Base-by-base conservation (phyloP, 1,140 invertebrate species). In the Drosophila auraria region DNA sequence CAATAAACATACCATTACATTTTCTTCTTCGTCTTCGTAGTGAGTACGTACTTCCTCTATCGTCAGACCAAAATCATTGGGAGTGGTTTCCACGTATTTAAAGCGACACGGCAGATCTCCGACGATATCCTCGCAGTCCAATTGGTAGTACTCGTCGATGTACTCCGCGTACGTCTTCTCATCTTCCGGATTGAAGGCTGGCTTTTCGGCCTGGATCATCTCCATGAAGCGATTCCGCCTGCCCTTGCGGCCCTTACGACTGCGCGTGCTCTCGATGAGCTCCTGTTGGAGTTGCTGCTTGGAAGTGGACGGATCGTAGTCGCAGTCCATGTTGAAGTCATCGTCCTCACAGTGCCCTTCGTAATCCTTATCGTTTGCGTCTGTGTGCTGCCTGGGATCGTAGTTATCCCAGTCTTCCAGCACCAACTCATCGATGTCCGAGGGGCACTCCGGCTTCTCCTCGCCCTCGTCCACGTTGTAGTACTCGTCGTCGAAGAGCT, bases 101-200 rank as follows among this genome's bases (percentile, higher is more conserved):
- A 99, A 99, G 87, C 97, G 95, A 80, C 98, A 99, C 0, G 97
- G 97, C 65, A 97, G 91, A 93, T 99, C 97, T 1, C 96, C 97
- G 69, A 99, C 96, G 42, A 99, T 95, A 93, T 99, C 99, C 93
- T 99, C 98, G 94, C 96, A 99, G 93, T 99, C 97, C 72, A 99
- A 94, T 78, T 96, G 96, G 91, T 99, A 99, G 93, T 99, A 99
- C 92, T 99, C 97, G 92, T 99, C 97, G 84, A 98, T 95, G 93
- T 99, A 99, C 80, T 99, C 94, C 53, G 97, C 95, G 94, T 98
- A 98, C 1, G 96, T 95, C 92, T 96, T 95, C 49, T 97, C 94
- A 64, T 95, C 94, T 64, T 94, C 93, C 0, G 97, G 97, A 94
- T 99, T 95, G 93, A 97, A 98, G 54, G 95, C 94, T 0, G 98